A percentile compares a stretch with the other conserved stretches of the same genome.
These are phyloP conservation scores for Heptranchias perlo DNA, from an alignment of 2,113 vertebrate species.

Conservation along the genomic window DNA sequence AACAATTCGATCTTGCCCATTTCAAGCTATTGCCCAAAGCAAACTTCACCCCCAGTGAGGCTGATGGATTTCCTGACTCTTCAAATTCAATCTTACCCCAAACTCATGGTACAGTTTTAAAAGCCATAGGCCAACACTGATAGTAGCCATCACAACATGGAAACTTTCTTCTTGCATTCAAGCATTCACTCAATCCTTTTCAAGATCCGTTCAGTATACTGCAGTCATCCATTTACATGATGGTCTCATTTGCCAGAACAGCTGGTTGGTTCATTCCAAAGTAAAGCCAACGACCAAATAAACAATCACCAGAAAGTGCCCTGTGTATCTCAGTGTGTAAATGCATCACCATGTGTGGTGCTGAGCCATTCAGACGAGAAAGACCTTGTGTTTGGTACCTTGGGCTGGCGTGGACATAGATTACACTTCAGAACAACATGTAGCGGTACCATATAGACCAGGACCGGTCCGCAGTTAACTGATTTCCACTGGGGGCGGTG, in stretches of 20 bases:
- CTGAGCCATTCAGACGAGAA: not conserved
- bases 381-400: not conserved
- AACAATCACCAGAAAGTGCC: not conserved
- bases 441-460: not conserved
- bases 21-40: no score
- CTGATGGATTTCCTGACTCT: no score
- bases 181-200: not conserved
- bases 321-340: not conserved
- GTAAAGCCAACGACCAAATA: not conserved
- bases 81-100: no score
- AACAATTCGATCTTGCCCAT: not conserved
- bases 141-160: not conserved
- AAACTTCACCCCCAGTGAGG: not conserved
- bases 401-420: not conserved
- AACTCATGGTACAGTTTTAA: not conserved
- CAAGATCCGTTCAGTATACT: not conserved
- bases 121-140: not conserved
- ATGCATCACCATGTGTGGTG: not conserved
- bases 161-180: not conserved
- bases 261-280: not conserved
- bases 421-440: not conserved
- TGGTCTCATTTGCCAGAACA: not conserved
- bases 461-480: not conserved
- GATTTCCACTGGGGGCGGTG: not conserved
- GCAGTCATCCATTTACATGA: not conserved